These are phyloP conservation scores for Bubo blakistoni DNA, from an alignment of 2,113 vertebrate genomes.

Conservation along the genomic window DNA sequence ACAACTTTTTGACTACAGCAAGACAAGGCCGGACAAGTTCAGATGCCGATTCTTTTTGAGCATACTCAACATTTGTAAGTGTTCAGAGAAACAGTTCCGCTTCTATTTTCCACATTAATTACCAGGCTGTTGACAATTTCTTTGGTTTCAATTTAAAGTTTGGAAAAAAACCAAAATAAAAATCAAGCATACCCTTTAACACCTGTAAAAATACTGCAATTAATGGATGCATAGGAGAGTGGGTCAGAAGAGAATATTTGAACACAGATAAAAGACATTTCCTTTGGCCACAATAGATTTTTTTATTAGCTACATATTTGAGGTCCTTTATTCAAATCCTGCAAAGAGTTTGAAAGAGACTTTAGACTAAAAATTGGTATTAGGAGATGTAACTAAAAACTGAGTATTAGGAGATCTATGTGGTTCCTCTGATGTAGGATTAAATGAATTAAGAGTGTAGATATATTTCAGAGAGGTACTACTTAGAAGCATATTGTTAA, in stretches of 20 bases:
- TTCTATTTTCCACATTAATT: neutral
- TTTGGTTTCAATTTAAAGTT: neutral
- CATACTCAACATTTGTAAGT: neutral
- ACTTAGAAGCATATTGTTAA: neutral
- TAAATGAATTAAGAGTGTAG: neutral
- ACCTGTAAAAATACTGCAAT: slow-evolving; percentile 15
- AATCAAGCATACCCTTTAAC: neutral
- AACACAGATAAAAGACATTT: slow-evolving; percentile 20
- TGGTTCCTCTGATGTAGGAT: neutral
- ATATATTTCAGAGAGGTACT: neutral
- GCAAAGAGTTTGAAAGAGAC: neutral
- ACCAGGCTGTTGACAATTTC: neutral
- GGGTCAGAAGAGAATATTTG: neutral
- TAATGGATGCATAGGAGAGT: neutral
- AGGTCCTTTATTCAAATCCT: neutral
- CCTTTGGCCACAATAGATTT: neutral
- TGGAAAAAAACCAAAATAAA: neutral
- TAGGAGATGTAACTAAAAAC: no score
- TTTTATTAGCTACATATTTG: slow-evolving; percentile 13
- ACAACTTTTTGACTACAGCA: neutral
- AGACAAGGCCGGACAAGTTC: neutral
- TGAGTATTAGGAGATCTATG: neutral
- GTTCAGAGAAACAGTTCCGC: neutral
- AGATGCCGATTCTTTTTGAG: neutral
- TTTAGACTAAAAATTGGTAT: neutral